These are phyloP conservation scores for Zoanthus sociatus DNA, from an alignment of 92 coral and sea anemone species.

Conservation along the genomic window DNA sequence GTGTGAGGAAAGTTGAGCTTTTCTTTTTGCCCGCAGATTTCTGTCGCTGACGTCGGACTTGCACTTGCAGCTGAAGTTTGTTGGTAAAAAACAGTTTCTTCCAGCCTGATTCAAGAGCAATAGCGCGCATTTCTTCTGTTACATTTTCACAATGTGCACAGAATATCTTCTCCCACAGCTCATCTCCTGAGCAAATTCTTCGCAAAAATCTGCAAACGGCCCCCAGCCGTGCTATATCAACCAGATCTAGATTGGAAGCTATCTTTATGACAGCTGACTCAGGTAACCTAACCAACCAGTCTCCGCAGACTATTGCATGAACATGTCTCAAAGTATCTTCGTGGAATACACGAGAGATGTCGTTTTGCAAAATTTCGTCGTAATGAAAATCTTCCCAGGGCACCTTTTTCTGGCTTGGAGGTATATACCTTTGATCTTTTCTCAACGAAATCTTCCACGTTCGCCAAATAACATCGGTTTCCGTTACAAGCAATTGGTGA, in stretches of 20 bases:
- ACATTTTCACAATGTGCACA: conserved; percentile 90
- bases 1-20: conserved; percentile 39
- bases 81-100: conserved; percentile 92
- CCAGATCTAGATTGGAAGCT: conserved; percentile 82
- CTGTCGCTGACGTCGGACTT: conserved; percentile 88
- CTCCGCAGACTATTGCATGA: conserved; percentile 92
- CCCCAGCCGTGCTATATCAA: conserved; percentile 88
- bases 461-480: conserved; percentile 88
- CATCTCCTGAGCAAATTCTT: conserved; percentile 93
- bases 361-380: conserved; percentile 85
- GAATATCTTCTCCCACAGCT: conserved; percentile 93
- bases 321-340: conserved; percentile 90
- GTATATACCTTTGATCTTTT: conserved; percentile 95
- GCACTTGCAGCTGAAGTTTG: conserved; percentile 92
- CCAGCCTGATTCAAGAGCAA: conserved; percentile 96
- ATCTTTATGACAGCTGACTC: conserved; percentile 74
- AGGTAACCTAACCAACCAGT: conserved; percentile 97
- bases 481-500: conserved; percentile 91
- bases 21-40: conserved; percentile 40
- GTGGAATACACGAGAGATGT: conserved; percentile 90
- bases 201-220: conserved; percentile 91
- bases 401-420: conserved; percentile 91
- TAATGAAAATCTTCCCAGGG: conserved; percentile 94
- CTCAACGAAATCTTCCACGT: conserved; percentile 93
- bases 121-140: conserved; percentile 77